Evolutionary conservation across 2,113 vertebrate genomes (phyloP).

Genomic region (Lynx canadensis): DNA sequence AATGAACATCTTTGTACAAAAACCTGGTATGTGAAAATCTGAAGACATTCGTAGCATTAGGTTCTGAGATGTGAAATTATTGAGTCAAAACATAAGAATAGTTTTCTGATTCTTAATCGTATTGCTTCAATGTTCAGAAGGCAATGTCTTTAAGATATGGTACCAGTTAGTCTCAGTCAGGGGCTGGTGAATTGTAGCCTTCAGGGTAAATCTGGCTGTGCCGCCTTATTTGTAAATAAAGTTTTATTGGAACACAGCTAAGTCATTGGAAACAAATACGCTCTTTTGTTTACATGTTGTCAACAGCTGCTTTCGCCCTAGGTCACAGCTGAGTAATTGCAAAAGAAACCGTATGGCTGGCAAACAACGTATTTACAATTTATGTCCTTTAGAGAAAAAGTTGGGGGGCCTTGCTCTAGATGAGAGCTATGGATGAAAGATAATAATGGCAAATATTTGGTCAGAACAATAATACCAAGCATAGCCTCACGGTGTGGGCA

Average conservation of each 20-base stretch:
- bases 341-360: not conserved
- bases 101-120: not conserved
- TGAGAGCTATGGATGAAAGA: not conserved
- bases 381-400: not conserved
- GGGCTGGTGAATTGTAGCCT: not conserved
- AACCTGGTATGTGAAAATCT: not conserved
- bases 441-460: not conserved
- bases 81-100: not conserved
- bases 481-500: not conserved
- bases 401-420: not conserved
- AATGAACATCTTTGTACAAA: not conserved
- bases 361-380: not conserved
- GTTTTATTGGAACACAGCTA: conserved; percentile 55
- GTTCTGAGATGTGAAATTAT: not conserved
- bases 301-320: not conserved
- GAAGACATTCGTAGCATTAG: conserved; percentile 13
- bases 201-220: not conserved
- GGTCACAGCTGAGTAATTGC: not conserved
- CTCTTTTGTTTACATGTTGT: not conserved
- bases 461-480: not conserved
- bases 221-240: conserved; percentile 47
- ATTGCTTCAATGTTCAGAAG: not conserved
- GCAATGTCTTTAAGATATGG: not conserved
- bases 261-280: not conserved
- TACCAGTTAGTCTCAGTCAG: not conserved